phyloP scores from a whole-genome alignment of 2,797 vertebrate species.

The Macropodus opercularis region DNA sequence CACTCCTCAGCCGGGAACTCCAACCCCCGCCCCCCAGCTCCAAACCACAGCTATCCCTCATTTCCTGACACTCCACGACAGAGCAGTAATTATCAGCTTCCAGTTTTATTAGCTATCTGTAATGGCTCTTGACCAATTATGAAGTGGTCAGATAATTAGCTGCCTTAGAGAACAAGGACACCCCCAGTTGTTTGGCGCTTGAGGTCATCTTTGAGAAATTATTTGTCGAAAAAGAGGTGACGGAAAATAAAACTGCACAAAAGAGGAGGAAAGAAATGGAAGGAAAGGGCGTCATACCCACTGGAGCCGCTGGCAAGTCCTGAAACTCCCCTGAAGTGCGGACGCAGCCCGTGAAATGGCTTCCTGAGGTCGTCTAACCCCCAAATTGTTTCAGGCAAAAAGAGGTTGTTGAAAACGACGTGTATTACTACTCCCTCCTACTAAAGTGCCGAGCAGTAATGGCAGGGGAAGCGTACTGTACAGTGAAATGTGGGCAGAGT shows the following conservation, averaged over 20 bases:
- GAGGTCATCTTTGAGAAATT: conserved; percentile 39
- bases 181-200: conserved; percentile 46
- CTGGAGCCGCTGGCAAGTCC: conserved; percentile 30
- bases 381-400: conserved; percentile 43
- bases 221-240: conserved; percentile 41
- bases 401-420: conserved; percentile 37
- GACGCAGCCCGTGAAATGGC: conserved; percentile 48
- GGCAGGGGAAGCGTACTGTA: conserved; percentile 62
- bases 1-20: conserved; percentile 47
- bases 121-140: conserved; percentile 65
- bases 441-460: conserved; percentile 51
- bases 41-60: conserved; percentile 50
- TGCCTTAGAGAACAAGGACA: conserved; percentile 31
- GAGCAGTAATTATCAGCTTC: conserved; percentile 62
- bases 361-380: conserved; percentile 40
- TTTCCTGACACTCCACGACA: conserved; percentile 47
- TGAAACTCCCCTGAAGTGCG: conserved; percentile 10
- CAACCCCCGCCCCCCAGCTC: conserved; percentile 28
- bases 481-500: conserved; percentile 74
- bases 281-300: conserved; percentile 7
- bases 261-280: conserved; percentile 1
- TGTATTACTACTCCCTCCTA: conserved; percentile 50
- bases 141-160: conserved; percentile 63
- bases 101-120: conserved; percentile 64
- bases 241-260: conserved; percentile 20